These are phyloP conservation scores for Pogonophryne albipinna DNA, from an alignment of 2,797 vertebrate species.

Conservation along the genomic window DNA sequence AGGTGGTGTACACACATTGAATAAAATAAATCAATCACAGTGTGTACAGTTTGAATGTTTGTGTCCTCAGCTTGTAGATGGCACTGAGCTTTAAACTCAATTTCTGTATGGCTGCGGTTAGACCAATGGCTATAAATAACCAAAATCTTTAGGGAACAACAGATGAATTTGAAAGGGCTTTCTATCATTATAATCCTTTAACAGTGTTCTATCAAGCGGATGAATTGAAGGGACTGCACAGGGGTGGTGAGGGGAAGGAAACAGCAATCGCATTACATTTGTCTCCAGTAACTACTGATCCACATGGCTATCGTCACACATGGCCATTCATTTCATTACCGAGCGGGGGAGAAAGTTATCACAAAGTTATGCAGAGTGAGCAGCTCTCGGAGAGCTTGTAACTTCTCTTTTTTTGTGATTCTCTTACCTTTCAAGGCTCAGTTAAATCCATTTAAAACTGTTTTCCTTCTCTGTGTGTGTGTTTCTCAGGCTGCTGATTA, in stretches of 20 bases:
- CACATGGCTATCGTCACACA: slow-evolving; percentile 68
- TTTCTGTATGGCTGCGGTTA: slow-evolving; percentile 45
- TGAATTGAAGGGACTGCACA: slow-evolving; percentile 62
- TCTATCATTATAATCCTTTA: slow-evolving; percentile 76
- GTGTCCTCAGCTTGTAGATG: slow-evolving; percentile 41
- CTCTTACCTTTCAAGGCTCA: slow-evolving; percentile 46
- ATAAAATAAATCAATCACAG: slow-evolving; percentile 18
- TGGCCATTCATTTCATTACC: slow-evolving; percentile 69
- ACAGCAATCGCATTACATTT: slow-evolving; percentile 72
- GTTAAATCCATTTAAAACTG: slow-evolving; percentile 46
- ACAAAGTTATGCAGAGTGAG: slow-evolving; percentile 68
- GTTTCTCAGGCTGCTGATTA: slow-evolving; percentile 91
- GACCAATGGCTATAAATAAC: slow-evolving; percentile 62
- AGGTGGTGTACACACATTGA: slow-evolving; percentile 83
- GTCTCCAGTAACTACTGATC: slow-evolving; percentile 63
- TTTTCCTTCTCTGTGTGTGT: slow-evolving; percentile 2
- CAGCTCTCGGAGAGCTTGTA: slow-evolving; percentile 50
- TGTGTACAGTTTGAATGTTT: neutral
- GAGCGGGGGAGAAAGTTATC: slow-evolving; percentile 60
- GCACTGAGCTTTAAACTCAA: slow-evolving; percentile 41
- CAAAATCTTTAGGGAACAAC: slow-evolving; percentile 60
- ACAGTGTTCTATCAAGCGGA: slow-evolving; percentile 68
- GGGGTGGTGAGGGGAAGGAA: slow-evolving; percentile 62
- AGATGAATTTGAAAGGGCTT: slow-evolving; percentile 64
- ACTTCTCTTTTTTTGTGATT: slow-evolving; percentile 50